Percentiles rank a stretch among this genome's conserved stretches.
Evolutionary conservation across 2,797 vertebrate genomes (phyloP).

Genomic region (Molossus molossus): DNA sequence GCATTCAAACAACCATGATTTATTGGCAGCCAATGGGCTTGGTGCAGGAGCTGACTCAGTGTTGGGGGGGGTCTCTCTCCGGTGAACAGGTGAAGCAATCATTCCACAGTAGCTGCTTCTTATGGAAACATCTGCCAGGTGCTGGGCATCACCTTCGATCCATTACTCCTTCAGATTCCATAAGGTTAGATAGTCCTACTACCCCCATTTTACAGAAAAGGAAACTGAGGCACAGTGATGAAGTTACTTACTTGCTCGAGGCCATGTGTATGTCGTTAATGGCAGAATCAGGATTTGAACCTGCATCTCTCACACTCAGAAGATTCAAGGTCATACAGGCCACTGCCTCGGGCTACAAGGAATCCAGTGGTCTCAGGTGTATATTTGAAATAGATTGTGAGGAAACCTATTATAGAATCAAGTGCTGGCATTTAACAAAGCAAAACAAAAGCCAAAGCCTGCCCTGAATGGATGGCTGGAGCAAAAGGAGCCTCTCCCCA

Average conservation of each 20-base stretch:
- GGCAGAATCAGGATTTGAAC: neutral
- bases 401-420: constrained; percentile 82
- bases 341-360: neutral
- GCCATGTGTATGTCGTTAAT: neutral
- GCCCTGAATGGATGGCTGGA: constrained; percentile 79
- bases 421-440: constrained; percentile 74
- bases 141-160: too few relatives aligned
- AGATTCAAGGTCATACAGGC: neutral
- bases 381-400: constrained; percentile 80
- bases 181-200: neutral
- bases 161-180: neutral
- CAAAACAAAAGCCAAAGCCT: neutral
- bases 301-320: neutral
- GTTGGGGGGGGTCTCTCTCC: neutral
- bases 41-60: neutral
- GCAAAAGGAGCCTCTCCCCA: constrained; percentile 79
- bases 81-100: neutral
- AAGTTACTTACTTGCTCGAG: neutral
- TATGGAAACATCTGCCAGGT: neutral
- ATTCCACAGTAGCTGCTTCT: neutral
- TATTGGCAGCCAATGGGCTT: neutral
- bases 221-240: neutral
- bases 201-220: neutral
- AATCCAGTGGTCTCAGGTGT: constrained; percentile 48
- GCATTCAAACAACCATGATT: neutral